phyloP scores from a whole-genome alignment of 2,888 invertebrate species.

The Dusona sp. region DNA sequence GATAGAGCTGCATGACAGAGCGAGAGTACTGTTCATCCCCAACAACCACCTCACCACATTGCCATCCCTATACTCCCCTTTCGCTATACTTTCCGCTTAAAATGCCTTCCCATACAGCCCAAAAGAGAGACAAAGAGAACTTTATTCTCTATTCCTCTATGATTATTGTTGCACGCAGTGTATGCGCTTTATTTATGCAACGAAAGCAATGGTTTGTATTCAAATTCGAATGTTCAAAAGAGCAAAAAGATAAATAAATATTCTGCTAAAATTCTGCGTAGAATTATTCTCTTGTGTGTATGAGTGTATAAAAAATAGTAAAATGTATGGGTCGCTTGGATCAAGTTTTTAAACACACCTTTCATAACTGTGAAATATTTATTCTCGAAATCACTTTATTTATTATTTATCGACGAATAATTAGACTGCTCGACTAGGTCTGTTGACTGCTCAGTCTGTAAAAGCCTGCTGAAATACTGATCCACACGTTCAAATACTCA shows the following conservation, averaged over 20 bases:
- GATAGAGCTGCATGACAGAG: constrained; percentile 66
- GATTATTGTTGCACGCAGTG: constrained; percentile 32
- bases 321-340: neutral
- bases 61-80: constrained; percentile 44
- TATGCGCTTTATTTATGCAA: constrained; percentile 34
- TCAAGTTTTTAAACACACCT: neutral
- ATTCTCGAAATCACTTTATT: neutral
- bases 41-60: constrained; percentile 46
- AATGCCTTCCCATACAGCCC: constrained; percentile 34
- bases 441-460: neutral
- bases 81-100: constrained; percentile 46
- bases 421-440: neutral
- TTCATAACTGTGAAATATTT: neutral
- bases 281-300: constrained; percentile 13
- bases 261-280: neutral
- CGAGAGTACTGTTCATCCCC: constrained; percentile 58
- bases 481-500: neutral
- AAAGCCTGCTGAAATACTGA: neutral
- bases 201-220: constrained; percentile 22
- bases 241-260: constrained; percentile 12
- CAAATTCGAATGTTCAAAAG: neutral
- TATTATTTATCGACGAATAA: neutral
- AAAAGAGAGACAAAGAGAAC: constrained; percentile 27
- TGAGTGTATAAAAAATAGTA: neutral
- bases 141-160: constrained; percentile 18